phyloP scores from a whole-genome alignment of 1,140 invertebrate species.

The Papilio dardanus region DNA sequence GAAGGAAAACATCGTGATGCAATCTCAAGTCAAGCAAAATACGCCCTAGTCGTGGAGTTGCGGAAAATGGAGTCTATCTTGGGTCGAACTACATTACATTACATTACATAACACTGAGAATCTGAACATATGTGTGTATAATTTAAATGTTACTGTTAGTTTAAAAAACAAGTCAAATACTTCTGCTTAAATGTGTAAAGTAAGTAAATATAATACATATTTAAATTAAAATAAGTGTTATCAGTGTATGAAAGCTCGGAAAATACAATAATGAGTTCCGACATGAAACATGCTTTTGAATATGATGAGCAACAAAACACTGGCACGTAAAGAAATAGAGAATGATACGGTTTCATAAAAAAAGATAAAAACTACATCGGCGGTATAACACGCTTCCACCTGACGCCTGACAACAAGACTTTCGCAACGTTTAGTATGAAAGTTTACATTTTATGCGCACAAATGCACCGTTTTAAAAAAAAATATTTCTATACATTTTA shows the following conservation, averaged over 20 bases:
- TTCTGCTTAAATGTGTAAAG: too few species aligned
- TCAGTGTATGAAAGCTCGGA: neutral
- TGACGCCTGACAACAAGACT: neutral
- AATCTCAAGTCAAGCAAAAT: too few species aligned
- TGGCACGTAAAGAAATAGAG: conserved; percentile 39
- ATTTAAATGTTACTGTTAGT: too few species aligned
- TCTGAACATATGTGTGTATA: too few species aligned
- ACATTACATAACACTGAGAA: too few species aligned
- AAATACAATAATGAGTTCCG: neutral
- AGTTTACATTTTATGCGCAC: neutral
- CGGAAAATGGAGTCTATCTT: too few species aligned
- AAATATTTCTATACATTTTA: neutral
- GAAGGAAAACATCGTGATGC: too few species aligned
- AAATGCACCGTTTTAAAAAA: neutral
- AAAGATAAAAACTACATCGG: conserved; percentile 28
- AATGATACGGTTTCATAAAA: conserved; percentile 47
- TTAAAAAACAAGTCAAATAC: too few species aligned
- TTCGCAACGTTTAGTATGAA: conserved; percentile 10
- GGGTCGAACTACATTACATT: too few species aligned
- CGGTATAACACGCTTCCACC: conserved; percentile 19
- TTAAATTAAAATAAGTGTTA: neutral
- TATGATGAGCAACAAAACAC: conserved; percentile 46
- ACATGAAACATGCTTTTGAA: conserved; percentile 40
- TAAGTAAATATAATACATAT: too few species aligned
- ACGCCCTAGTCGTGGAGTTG: too few species aligned